Base-by-base conservation (phyloP, 2,888 invertebrate species). In the Caenorhabditis imperialis region DNA sequence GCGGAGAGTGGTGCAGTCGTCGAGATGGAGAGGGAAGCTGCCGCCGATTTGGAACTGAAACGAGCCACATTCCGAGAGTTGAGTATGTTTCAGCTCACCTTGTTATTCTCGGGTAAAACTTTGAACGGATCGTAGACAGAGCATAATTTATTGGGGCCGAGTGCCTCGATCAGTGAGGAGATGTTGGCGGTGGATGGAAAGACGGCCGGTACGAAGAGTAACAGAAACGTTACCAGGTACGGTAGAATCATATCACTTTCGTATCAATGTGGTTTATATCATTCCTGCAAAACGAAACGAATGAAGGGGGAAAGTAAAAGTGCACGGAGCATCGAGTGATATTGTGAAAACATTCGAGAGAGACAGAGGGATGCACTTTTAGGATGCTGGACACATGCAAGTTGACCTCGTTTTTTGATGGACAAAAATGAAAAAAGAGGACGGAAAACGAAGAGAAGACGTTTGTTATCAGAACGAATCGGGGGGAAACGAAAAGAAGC, bases 71-170 rank as follows among this genome's bases (percentile, higher is more conserved):
- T 7, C 30, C 30, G 6, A 30, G 30, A 10, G n/a, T 20, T 47
- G 18, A 10, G 12, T 23, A 22, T 7, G 7, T 40, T 16, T 18
- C 14, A 16, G 40, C 40, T 18, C 20, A 82, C 84, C 79, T 82
- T 85, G 60, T 81, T 81, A 70, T 86, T 83, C 27, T 84, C 85
- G 12, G 86, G 86, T 42, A 86, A 62, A 23, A 86, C 85, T 58
- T 85, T 86, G 80, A 86, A 86, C 25, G 86, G 84, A 63, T 86
- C 86, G 75, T 84, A 86, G 44, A 86, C 85, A 22, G 83, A 84
- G 62, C 86, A 86, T 18, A 80, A 57, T 50, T 76, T 76, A 22
- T 69, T 69, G 16, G 75, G 75, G 20, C 69, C 69, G 20, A 75
- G 58, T 23, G 72, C 53, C 51, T 67, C 72, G 42, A 69, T 67